A percentile compares a stretch with the other conserved stretches of the same genome.
Conservation (phyloP, 2,797 vertebrate genomes). For the Nasua narica region DNA sequence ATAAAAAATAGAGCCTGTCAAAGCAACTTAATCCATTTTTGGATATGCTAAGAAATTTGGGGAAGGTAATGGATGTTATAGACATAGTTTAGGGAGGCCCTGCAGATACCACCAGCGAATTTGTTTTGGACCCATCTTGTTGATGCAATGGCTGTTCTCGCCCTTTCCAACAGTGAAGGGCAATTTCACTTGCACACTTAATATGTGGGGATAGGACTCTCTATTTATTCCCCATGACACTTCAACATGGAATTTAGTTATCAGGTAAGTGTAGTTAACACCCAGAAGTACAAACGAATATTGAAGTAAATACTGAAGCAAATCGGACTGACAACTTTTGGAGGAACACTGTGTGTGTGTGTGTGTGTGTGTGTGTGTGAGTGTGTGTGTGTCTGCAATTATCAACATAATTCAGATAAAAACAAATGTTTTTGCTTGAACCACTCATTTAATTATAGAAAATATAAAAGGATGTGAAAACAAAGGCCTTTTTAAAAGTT, state of each 20-base stretch:
- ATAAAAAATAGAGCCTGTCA: constrained; percentile 68
- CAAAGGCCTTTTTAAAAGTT: neutral
- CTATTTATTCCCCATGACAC: neutral
- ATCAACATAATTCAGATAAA: constrained; percentile 11
- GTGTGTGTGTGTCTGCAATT: neutral
- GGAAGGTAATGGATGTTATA: constrained; percentile 2
- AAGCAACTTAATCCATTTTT: constrained; percentile 67
- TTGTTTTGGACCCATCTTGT: neutral
- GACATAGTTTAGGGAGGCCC: neutral
- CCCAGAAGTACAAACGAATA: constrained; percentile 20
- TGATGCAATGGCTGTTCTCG: neutral
- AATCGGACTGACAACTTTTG: neutral
- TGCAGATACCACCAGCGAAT: neutral
- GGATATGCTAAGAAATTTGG: constrained; percentile 59
- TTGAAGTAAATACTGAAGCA: neutral
- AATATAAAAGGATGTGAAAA: neutral
- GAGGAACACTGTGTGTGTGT: neutral
- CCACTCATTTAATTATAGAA: neutral
- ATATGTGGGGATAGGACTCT: neutral
- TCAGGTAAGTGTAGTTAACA: neutral
- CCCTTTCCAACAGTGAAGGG: neutral
- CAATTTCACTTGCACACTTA: neutral
- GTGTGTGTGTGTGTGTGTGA: neutral
- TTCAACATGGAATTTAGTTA: constrained; percentile 33
- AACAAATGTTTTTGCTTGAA: neutral